These are phyloP conservation scores for Drosophila equinoxialis DNA, from an alignment of 1,140 invertebrate genomes.

Conservation along the genomic window DNA sequence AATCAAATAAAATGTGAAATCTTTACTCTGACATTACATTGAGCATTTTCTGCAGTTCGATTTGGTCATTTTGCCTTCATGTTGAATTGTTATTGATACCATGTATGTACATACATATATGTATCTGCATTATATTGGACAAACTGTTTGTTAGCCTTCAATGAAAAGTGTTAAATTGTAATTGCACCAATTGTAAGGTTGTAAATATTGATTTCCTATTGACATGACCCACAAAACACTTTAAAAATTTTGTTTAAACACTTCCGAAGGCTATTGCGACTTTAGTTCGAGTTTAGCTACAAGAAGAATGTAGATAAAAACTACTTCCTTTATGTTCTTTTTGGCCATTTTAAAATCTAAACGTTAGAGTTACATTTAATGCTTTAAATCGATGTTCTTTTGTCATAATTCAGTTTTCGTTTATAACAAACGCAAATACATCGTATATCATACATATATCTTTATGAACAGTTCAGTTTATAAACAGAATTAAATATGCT, in stretches of 20 bases:
- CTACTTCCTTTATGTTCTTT: no score
- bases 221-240: constrained; percentile 1
- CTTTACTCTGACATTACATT: constrained; percentile 21
- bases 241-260: background rate
- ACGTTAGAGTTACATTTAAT: no score
- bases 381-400: no score
- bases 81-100: constrained; percentile 16
- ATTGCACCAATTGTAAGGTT: background rate
- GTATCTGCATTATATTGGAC: constrained; percentile 15
- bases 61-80: constrained; percentile 10
- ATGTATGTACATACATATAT: background rate
- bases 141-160: background rate
- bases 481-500: no score
- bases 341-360: no score
- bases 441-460: no score
- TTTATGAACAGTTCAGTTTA: no score
- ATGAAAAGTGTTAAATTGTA: background rate
- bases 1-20: constrained; percentile 60
- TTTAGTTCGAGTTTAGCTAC: no score
- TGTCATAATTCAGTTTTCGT: no score
- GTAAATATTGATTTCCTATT: constrained; percentile 9
- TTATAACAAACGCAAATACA: no score
- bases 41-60: constrained; percentile 24
- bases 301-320: no score
- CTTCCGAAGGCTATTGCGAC: background rate